Conservation (phyloP, 2,797 vertebrate genomes). For the Melanotaenia maccullochi region DNA sequence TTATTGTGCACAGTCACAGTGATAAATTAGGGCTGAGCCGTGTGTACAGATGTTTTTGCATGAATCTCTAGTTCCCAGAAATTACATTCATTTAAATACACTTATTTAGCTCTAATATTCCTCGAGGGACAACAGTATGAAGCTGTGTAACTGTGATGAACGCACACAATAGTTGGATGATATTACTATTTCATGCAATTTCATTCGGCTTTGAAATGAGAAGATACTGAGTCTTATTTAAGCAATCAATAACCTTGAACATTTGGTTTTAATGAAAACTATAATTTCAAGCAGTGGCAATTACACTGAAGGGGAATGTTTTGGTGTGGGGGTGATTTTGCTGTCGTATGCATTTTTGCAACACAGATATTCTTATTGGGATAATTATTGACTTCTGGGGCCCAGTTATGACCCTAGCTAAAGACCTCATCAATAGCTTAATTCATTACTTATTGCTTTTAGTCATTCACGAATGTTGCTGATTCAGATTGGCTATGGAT, state of each 20-base stretch:
- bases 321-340: conserved; percentile 81
- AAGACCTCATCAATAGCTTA: conserved; percentile 86
- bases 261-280: conserved; percentile 88
- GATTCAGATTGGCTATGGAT: conserved; percentile 81
- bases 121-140: conserved; percentile 67
- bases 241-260: conserved; percentile 86
- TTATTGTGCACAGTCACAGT: conserved; percentile 51
- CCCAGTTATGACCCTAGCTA: conserved; percentile 84
- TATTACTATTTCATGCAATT: conserved; percentile 84
- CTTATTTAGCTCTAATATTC: conserved; percentile 80
- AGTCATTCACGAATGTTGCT: conserved; percentile 79
- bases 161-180: conserved; percentile 75
- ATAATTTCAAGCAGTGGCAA: conserved; percentile 85
- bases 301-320: conserved; percentile 84
- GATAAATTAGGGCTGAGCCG: conserved; percentile 56
- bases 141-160: conserved; percentile 79
- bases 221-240: conserved; percentile 86
- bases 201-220: conserved; percentile 81
- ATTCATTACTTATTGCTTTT: conserved; percentile 85
- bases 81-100: conserved; percentile 81
- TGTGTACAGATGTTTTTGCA: conserved; percentile 74
- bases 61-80: conserved; percentile 69
- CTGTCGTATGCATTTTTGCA: conserved; percentile 82
- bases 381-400: conserved; percentile 86
- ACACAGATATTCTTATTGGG: conserved; percentile 86